Evolutionary conservation across 2,888 invertebrate species (phyloP).

Genomic region (Oligia fasciuncula): DNA sequence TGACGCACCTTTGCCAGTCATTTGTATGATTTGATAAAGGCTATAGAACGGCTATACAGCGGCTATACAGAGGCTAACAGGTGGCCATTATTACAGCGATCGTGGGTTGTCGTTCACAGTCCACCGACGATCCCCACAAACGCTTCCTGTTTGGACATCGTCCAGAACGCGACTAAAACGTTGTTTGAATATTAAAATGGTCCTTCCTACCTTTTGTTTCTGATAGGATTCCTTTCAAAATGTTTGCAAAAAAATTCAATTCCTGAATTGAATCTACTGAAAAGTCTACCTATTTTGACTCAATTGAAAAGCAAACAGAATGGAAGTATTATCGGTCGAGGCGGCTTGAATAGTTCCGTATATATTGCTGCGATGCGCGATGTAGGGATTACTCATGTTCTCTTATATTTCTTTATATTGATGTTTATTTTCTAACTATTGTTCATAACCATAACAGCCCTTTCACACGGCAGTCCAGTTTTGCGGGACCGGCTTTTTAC

Average conservation of each 20-base stretch:
- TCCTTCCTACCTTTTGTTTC: slow-evolving; percentile 11
- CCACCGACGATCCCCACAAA: slow-evolving; percentile 62
- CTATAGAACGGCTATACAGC: neutral
- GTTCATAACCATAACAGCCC: no score
- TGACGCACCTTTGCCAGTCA: neutral
- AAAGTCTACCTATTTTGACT: slow-evolving; percentile 3
- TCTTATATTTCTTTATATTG: neutral
- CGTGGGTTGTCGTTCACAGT: slow-evolving; percentile 54
- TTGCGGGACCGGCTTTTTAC: no score
- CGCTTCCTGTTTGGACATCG: slow-evolving; percentile 73
- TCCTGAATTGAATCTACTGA: neutral
- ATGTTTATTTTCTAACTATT: neutral
- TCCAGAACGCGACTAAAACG: slow-evolving; percentile 68
- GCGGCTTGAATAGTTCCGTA: slow-evolving; percentile 12
- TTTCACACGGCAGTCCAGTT: no score
- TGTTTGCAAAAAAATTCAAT: slow-evolving; percentile 5
- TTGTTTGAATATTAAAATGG: slow-evolving; percentile 59
- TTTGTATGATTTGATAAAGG: slow-evolving; percentile 42
- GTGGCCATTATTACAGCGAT: slow-evolving; percentile 55
- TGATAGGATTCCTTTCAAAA: slow-evolving; percentile 1
- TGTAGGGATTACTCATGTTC: neutral
- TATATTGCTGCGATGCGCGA: no score
- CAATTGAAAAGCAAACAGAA: slow-evolving; percentile 29
- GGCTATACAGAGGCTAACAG: slow-evolving; percentile 48
- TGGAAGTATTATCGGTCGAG: neutral